Conservation (phyloP, 2,888 invertebrate species). For the Nineta flava region DNA sequence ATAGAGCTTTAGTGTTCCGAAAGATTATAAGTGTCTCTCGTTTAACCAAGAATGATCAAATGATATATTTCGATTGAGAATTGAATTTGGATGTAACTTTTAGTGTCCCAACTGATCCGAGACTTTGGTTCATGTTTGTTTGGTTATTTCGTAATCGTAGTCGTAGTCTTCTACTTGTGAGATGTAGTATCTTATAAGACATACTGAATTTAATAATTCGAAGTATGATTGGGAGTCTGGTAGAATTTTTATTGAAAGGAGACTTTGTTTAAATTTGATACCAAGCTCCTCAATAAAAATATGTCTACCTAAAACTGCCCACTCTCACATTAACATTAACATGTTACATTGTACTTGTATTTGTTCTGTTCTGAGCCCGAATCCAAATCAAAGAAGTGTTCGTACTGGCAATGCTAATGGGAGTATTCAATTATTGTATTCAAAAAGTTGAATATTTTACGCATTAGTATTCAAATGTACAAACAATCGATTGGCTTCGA, state of each 20-base stretch:
- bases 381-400: not conserved
- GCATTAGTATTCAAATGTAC: not conserved
- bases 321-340: not conserved
- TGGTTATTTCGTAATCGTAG: too few species aligned
- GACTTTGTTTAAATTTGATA: not conserved
- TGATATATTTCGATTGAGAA: too few species aligned
- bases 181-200: too few species aligned
- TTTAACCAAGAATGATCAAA: too few species aligned
- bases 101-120: too few species aligned
- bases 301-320: not conserved
- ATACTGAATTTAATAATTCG: too few species aligned
- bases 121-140: too few species aligned
- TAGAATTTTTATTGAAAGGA: not conserved
- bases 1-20: too few species aligned
- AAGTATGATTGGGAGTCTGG: not conserved
- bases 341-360: not conserved
- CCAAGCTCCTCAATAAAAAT: not conserved
- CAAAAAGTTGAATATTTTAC: slow-evolving; percentile 5
- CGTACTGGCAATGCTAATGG: slow-evolving; percentile 1
- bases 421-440: slow-evolving; percentile 6
- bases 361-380: not conserved
- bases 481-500: too few species aligned
- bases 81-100: too few species aligned
- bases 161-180: too few species aligned
- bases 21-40: too few species aligned